Evolutionary conservation across 2,888 invertebrate genomes (phyloP), one percentile per base, ranked within the genome.

Genomic region (Acutogordius australiensis): DNA sequence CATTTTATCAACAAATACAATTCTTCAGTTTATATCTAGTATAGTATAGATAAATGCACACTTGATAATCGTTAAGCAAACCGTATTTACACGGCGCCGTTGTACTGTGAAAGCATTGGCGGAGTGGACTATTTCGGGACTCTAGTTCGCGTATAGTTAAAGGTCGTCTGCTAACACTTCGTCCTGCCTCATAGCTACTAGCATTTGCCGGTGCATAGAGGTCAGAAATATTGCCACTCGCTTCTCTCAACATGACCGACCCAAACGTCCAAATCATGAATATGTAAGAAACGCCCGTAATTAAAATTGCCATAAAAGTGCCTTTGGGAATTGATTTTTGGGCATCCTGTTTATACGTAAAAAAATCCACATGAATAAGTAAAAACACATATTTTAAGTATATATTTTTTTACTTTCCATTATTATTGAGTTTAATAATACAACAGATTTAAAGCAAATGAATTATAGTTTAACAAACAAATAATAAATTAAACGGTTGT

Each of bases 261-360:
- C 86, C 87, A 2, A 84, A 80, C 66, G 86, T 80, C 1, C 85
- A 64, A 1, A 82, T 83, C 70, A 87, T 84, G 1, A 78, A 65
- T 0, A 80, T 78, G 70, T 91, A 91, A 61, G 84, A 82, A 28
- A 80, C 66, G 78, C 86, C 84, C 0, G 87, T 84, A 60, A 90
- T 78, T 1, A 82, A 68, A 1, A 90, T 76, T 0, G 88, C 79
- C 51, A 85, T 74, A 21, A 90, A 73, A 0, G 90, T 90, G 27
- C 90, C 90, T 67, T 84, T 83, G 0, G 88, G 90, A 65, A 91
- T 91, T 1, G 88, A 81, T 58, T 77, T 78, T 2, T 82, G 83
- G 0, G 91, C 85, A 70, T 90, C 83, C 80, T 84, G 26, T n/a
- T 13, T 13, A 37, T n/a, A 37, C n/a, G 44, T 37, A 8, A n/a